Base-by-base conservation (phyloP, 2,797 vertebrate species). In the Hyperoplus immaculatus region DNA sequence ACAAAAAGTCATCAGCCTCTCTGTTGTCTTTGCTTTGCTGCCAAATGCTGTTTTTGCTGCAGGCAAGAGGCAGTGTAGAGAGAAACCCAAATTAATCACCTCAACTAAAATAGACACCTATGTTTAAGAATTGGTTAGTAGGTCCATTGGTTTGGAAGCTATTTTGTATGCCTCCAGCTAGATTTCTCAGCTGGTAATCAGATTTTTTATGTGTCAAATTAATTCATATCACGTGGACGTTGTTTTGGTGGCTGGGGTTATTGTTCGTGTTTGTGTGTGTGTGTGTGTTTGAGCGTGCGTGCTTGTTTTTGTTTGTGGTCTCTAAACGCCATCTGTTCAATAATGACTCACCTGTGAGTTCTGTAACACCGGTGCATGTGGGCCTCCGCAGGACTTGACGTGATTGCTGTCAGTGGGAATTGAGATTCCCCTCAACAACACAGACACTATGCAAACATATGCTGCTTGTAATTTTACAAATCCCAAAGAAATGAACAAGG, bases 281-380 rank as follows among this genome's bases (percentile, higher is more conserved):
- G 21, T 21, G 21, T 21, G 76, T 80, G 54, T 60, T 18, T 29
- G 29, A 29, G 29, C 29, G 29, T 29, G 29, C 65, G 60, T 72
- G 57, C 59, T 15, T 73, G 46, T 21, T 29, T 63, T 51, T 85
- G 76, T 83, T 68, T 79, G 76, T 65, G 61, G 56, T 78, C 59
- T 78, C 69, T 78, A 72, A 62, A 8, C 54, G 73, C 88, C 87
- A 89, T 88, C 85, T 92, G 90, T 61, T 89, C 77, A 85, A 81
- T 79, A 87, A 85, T 83, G 79, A 88, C 72, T 89, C 87, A 88
- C 87, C 84, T 88, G 82, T 80, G 82, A 80, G 64, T 79, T 54
- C 63, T 58, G 39, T 16, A 56, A 60, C 63, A 71, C 75, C 55
- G 5, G 65, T 18, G 29, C 18, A 42, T 53, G 56, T 60, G 53